These are phyloP conservation scores for Grallaria varia DNA, from an alignment of 2,113 vertebrate genomes.

Conservation along the genomic window DNA sequence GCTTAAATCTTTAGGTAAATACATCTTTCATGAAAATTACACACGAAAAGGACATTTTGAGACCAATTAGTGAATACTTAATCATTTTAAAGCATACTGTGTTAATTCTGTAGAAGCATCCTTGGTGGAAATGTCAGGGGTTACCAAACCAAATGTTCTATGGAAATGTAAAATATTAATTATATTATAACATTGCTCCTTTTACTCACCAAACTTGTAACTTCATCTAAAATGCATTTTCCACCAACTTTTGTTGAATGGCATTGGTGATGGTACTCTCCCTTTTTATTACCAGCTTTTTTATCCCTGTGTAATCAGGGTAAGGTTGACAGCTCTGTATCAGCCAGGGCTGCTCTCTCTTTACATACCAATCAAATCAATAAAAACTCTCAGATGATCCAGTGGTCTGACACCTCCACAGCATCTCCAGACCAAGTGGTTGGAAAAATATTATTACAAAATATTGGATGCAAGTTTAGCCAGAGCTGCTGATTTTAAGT, in stretches of 20 bases:
- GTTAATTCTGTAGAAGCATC: not conserved
- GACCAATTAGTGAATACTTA: not conserved
- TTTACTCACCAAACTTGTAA: not conserved
- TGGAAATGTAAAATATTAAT: not conserved
- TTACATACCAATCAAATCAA: not conserved
- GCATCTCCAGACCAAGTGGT: not conserved
- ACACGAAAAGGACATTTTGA: not conserved
- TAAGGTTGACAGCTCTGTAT: not conserved
- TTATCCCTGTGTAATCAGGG: not conserved
- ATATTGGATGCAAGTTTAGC: not conserved
- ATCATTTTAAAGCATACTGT: not conserved
- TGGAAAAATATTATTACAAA: not conserved
- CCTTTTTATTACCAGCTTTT: not conserved
- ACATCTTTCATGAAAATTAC: not conserved
- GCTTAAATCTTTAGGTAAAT: not conserved
- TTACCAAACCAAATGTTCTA: not conserved
- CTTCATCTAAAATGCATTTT: not conserved
- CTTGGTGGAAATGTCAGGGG: not conserved
- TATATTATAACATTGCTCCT: not conserved
- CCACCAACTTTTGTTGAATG: not conserved
- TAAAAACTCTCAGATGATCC: not conserved
- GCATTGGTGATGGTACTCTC: not conserved
- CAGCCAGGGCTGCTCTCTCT: not conserved
- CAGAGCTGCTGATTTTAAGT: not conserved
- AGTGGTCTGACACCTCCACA: not conserved